Conservation (phyloP, 2,797 vertebrate genomes). For the Menidia menidia region DNA sequence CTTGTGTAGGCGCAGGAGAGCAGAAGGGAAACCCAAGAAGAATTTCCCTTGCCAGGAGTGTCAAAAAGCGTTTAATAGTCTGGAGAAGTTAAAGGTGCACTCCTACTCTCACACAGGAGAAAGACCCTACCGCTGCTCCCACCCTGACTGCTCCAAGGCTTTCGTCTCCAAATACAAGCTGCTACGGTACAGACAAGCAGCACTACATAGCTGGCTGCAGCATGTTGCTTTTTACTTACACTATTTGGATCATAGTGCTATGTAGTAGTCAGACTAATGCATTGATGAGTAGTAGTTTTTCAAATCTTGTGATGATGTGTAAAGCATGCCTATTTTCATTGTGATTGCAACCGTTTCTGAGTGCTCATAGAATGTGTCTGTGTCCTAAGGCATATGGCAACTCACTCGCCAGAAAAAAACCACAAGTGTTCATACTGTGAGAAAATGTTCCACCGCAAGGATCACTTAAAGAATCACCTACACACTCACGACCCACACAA, state of each 20-base stretch:
- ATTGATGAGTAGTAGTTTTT: slow-evolving; percentile 26
- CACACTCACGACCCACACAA: slow-evolving; percentile 99
- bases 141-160: slow-evolving; percentile 99
- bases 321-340: slow-evolving; percentile 56
- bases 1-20: slow-evolving; percentile 94
- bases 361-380: slow-evolving; percentile 90
- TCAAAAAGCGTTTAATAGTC: slow-evolving; percentile 99
- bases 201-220: slow-evolving; percentile 59
- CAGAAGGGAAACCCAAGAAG: slow-evolving; percentile 98
- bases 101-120: slow-evolving; percentile 99
- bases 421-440: slow-evolving; percentile 99
- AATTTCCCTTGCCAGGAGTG: slow-evolving; percentile 99
- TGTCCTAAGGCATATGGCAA: slow-evolving; percentile 99
- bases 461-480: slow-evolving; percentile 99
- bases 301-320: slow-evolving; percentile 48
- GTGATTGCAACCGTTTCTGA: slow-evolving; percentile 70
- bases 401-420: slow-evolving; percentile 99
- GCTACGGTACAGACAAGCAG: slow-evolving; percentile 91
- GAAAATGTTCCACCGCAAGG: slow-evolving; percentile 99
- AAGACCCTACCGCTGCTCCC: slow-evolving; percentile 98
- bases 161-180: slow-evolving; percentile 99
- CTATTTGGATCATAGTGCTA: slow-evolving; percentile 41
- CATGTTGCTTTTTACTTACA: slow-evolving; percentile 74
- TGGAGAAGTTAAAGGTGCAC: slow-evolving; percentile 99
- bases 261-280: slow-evolving; percentile 39